Evolutionary conservation across 1,140 invertebrate species (phyloP), one percentile per base, ranked within the genome.

Genomic region (Camponotus floridanus): DNA sequence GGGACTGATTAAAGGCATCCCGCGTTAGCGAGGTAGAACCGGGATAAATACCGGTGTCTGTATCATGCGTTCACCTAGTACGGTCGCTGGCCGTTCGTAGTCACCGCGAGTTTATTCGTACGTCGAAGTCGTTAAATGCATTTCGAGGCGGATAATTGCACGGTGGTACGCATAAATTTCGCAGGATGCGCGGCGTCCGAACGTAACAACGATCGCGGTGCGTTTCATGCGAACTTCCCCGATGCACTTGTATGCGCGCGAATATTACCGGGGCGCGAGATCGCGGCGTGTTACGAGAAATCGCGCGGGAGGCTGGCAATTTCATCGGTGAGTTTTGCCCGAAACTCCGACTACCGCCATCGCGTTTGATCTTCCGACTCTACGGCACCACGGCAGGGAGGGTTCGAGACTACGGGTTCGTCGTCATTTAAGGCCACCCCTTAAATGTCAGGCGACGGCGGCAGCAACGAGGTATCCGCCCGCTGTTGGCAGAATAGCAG

Each of bases 81-180:
- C 85, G 85, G 73, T 45, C 42, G 59, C 59, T 59, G 85, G 45
- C 51, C 55, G 21, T 85, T 67, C 84, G 70, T 71, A 81, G 74
- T 81, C 79, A 59, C 57, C 51, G 70, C 83, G 86, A 85, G 88
- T 90, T 90, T 90, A 90, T 87, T 87, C 88, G 80, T 90, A 90
- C 80, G 64, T 68, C 89, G 51, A 90, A 87, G 89, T 90, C 88
- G 88, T 90, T 90, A 90, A 90, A 86, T 90, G 88, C 88, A 90
- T 86, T 90, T 90, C 88, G 76, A 85, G 78, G 76, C 80, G 86
- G 88, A 83, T 90, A 90, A 90, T 90, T 90, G 88, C 89, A 85
- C 81, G 45, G 70, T 78, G 76, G 88, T 71, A 70, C 80, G 86
- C 89, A 90, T 87, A 90, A 90, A 90, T 90, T 89, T 81, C 80